Percentiles rank a stretch among this genome's conserved stretches.
Conservation (phyloP, 1,140 invertebrate species). For the Pentalonia nigronervosa region DNA sequence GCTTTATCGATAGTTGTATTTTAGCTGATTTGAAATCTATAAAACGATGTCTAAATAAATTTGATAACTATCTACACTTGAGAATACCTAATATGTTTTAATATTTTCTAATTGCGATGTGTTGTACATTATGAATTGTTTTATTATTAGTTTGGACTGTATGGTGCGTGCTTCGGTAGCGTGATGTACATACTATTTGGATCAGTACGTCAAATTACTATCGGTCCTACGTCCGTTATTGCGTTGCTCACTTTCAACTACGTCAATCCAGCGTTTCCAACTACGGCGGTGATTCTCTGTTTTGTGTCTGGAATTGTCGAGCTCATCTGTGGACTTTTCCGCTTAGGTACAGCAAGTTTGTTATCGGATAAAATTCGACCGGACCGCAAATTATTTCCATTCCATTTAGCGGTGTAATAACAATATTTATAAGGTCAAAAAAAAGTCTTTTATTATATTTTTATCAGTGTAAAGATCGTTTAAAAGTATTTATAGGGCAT, state of each 20-base stretch:
- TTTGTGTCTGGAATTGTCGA: conserved; percentile 76
- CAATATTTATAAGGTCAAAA: not conserved
- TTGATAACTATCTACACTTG: not conserved
- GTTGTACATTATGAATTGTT: not conserved
- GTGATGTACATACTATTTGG: conserved; percentile 85
- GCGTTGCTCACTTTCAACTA: conserved; percentile 71
- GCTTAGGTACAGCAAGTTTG: conserved; percentile 67
- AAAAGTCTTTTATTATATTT: not conserved
- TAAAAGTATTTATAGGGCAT: not conserved
- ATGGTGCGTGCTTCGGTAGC: conserved; percentile 83
- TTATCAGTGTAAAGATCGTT: not conserved
- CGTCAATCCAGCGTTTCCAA: conserved; percentile 64
- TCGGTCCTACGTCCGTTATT: conserved; percentile 80
- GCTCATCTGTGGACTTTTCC: conserved; percentile 74
- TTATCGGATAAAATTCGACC: not conserved
- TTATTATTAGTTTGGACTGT: conserved; percentile 79
- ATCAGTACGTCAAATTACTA: conserved; percentile 83
- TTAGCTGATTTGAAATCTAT: not conserved
- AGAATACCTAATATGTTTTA: not conserved
- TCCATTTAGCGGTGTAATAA: not conserved
- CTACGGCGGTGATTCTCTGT: conserved; percentile 77
- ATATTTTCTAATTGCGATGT: not conserved
- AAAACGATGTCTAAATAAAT: too few relatives aligned
- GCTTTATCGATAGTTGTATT: not conserved
- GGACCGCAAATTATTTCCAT: not conserved